Evolutionary conservation across 1,140 invertebrate species (phyloP).

Genomic region (Trypoxylus dichotomus): DNA sequence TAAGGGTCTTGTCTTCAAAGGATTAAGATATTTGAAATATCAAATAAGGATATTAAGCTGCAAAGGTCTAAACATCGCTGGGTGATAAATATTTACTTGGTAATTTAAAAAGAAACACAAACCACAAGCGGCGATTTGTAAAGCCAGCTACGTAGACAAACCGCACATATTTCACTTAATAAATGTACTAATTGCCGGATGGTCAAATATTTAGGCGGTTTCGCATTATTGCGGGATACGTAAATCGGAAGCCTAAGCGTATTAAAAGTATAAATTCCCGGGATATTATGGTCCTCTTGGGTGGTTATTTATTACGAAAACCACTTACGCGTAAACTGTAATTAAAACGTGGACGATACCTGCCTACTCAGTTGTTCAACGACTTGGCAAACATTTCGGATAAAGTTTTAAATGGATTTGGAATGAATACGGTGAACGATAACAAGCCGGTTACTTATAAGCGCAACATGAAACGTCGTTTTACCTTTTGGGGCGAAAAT

Average conservation of each 20-base stretch:
- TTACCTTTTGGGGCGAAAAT: not conserved
- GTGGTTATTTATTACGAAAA: constrained; percentile 33
- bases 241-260: constrained; percentile 29
- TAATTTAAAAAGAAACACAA: not conserved
- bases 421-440: not conserved
- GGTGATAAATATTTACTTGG: not conserved
- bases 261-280: constrained; percentile 35
- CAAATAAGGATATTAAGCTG: too few relatives aligned
- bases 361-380: not conserved
- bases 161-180: constrained; percentile 26
- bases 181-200: constrained; percentile 31
- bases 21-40: too few relatives aligned
- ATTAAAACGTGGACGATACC: constrained; percentile 33
- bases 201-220: constrained; percentile 32
- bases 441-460: not conserved
- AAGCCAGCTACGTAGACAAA: not conserved
- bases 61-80: not conserved
- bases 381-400: constrained; percentile 13
- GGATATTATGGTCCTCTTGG: constrained; percentile 30
- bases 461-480: not conserved
- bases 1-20: too few relatives aligned
- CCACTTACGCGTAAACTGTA: constrained; percentile 35
- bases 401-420: constrained; percentile 8
- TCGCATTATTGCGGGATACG: constrained; percentile 27
- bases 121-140: not conserved